phyloP scores from a whole-genome alignment of 2,113 vertebrate genomes.

The Caranx ignobilis region DNA sequence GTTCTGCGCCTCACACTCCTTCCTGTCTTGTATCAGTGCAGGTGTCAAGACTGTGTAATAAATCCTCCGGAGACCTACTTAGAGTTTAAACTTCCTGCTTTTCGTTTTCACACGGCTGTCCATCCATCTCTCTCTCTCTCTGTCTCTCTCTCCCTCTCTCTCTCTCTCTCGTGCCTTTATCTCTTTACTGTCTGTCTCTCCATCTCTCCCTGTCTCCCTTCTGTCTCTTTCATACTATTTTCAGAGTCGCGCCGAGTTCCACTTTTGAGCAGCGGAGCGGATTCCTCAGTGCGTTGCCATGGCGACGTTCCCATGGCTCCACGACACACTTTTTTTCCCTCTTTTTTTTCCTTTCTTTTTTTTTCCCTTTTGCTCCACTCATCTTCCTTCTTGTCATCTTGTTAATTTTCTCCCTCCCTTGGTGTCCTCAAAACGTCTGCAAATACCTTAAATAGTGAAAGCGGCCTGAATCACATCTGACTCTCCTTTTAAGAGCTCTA shows the following conservation, averaged over 20 bases:
- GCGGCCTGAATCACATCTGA: not conserved
- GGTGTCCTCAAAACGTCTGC: not conserved
- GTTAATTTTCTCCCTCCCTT: constrained; percentile 10
- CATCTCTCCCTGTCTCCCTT: constrained; percentile 4
- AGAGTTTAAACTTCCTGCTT: constrained; percentile 12
- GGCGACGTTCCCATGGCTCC: constrained; percentile 59
- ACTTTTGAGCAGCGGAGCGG: constrained; percentile 49
- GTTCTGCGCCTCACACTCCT: not conserved
- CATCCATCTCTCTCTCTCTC: not conserved
- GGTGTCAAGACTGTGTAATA: constrained; percentile 19
- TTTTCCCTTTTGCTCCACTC: constrained; percentile 7
- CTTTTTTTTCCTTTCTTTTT: too few species aligned
- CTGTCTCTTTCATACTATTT: constrained; percentile 51
- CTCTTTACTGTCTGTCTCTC: not conserved
- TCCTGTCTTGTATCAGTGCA: not conserved
- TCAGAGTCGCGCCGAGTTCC: constrained; percentile 38
- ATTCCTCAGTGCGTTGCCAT: constrained; percentile 64
- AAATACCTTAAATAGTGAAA: not conserved
- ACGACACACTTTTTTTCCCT: constrained; percentile 31
- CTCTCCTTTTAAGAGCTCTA: not conserved
- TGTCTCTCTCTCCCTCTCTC: not conserved
- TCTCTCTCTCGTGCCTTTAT: not conserved
- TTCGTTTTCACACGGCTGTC: not conserved
- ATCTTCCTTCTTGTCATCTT: not conserved
- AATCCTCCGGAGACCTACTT: constrained; percentile 13